These are phyloP conservation scores for Nyctibius grandis DNA, from an alignment of 2,797 vertebrate genomes.

Conservation along the genomic window DNA sequence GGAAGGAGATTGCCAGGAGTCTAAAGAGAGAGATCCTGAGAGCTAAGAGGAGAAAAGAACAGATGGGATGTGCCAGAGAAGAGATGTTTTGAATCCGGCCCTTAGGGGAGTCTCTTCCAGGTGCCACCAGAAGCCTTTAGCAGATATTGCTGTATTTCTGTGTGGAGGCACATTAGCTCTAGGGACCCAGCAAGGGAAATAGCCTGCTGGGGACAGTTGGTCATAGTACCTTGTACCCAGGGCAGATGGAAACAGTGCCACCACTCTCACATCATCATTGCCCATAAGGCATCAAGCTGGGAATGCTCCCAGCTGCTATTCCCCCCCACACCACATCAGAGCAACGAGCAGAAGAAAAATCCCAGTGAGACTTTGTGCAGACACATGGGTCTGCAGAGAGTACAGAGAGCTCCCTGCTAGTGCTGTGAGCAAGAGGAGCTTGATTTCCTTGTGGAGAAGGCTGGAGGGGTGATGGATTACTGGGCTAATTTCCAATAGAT, in stretches of 20 bases:
- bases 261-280: background rate
- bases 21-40: background rate
- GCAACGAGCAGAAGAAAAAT: background rate
- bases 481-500: background rate
- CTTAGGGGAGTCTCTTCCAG: background rate
- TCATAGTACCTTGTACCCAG: background rate
- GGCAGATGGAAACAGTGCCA: background rate
- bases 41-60: background rate
- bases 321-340: background rate
- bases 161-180: background rate
- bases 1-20: background rate
- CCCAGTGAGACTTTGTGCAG: background rate
- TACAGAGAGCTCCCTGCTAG: background rate
- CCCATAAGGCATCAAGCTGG: background rate
- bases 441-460: background rate
- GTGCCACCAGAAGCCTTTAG: background rate
- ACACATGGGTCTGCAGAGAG: background rate
- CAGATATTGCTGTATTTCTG: background rate
- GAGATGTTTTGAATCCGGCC: background rate
- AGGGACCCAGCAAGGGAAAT: background rate
- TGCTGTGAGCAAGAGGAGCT: background rate
- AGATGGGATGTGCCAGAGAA: background rate
- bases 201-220: background rate
- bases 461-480: background rate
- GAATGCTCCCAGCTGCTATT: background rate